These are phyloP conservation scores for Drosophila azteca DNA, from an alignment of 1,140 invertebrate species.

Conservation along the genomic window DNA sequence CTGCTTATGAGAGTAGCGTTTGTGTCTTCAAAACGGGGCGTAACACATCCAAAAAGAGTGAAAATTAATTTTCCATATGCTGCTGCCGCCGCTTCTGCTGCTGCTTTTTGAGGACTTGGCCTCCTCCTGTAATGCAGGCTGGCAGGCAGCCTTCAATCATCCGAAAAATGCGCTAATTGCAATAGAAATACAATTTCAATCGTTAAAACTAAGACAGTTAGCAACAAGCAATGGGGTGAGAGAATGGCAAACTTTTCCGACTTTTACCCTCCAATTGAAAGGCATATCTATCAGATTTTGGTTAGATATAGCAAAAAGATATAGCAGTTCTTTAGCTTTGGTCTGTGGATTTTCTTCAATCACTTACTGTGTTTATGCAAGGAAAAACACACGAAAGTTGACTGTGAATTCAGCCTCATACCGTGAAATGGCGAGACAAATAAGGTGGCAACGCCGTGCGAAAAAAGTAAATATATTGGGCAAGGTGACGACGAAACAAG, in stretches of 20 bases:
- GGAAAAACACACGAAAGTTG: too few species aligned
- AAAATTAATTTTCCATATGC: slow-evolving; percentile 76
- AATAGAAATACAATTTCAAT: slow-evolving; percentile 78
- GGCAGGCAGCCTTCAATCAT: slow-evolving; percentile 67
- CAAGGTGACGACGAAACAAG: too few species aligned
- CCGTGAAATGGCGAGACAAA: too few species aligned
- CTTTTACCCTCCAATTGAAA: too few species aligned
- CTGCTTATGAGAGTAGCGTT: neutral
- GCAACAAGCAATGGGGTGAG: neutral
- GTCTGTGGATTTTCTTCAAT: too few species aligned
- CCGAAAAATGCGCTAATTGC: slow-evolving; percentile 75
- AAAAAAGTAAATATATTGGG: too few species aligned
- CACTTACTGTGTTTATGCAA: too few species aligned
- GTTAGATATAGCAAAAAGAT: too few species aligned
- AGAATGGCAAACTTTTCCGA: neutral
- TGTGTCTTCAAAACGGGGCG: slow-evolving; percentile 50
- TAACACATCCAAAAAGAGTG: slow-evolving; percentile 57
- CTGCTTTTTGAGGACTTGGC: slow-evolving; percentile 28
- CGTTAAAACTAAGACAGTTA: slow-evolving; percentile 48
- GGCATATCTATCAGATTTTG: too few species aligned
- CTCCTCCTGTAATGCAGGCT: slow-evolving; percentile 11
- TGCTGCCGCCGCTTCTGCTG: slow-evolving; percentile 17
- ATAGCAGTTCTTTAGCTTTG: too few species aligned
- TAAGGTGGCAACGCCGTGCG: too few species aligned
- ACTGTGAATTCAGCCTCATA: too few species aligned